Evolutionary conservation across 2,888 invertebrate species (phyloP).

Genomic region (Lycocerus yunnanus): DNA sequence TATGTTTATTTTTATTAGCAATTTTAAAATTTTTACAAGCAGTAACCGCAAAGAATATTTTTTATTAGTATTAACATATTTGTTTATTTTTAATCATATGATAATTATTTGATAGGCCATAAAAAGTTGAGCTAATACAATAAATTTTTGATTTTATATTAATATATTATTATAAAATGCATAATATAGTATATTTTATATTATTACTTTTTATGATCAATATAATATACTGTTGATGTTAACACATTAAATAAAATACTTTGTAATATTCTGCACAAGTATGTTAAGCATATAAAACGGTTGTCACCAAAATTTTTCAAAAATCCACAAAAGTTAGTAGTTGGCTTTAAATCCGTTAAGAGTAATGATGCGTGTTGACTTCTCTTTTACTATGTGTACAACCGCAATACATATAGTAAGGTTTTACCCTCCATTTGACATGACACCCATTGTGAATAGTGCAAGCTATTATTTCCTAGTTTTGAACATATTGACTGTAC

Average conservation of each 20-base stretch:
- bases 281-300: not conserved
- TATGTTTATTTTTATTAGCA: not conserved
- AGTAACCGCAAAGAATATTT: not conserved
- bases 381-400: conserved; percentile 19
- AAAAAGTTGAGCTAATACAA: not conserved
- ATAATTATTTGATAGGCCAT: not conserved
- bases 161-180: too few species aligned
- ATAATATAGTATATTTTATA: too few species aligned
- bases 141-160: not conserved
- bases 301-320: not conserved
- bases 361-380: conserved; percentile 35
- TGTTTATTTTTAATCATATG: too few species aligned
- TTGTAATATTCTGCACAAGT: not conserved
- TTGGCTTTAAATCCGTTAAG: conserved; percentile 34
- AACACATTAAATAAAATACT: not conserved
- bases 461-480: conserved; percentile 55
- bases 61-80: not conserved
- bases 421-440: conserved; percentile 44
- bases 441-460: conserved; percentile 52
- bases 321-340: not conserved
- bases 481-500: conserved; percentile 54
- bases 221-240: too few species aligned
- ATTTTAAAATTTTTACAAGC: not conserved
- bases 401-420: conserved; percentile 28
- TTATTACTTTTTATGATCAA: too few species aligned